A percentile compares a stretch with the other conserved stretches of the same genome.
These are phyloP conservation scores for Botia kubotai DNA, from an alignment of 2,797 vertebrate genomes.

Conservation along the genomic window DNA sequence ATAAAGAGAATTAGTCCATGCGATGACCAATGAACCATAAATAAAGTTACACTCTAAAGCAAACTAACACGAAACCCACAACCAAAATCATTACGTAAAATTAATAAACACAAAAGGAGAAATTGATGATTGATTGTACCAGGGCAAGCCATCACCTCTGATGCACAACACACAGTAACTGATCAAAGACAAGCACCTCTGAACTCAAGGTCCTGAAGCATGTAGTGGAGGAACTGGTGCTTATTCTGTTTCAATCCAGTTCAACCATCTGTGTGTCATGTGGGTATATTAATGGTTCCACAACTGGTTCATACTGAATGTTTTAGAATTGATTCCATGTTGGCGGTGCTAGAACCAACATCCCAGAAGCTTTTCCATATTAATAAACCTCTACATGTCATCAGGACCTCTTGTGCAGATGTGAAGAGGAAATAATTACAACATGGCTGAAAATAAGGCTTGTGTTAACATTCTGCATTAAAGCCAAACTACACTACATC, in stretches of 20 bases:
- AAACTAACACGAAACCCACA: slow-evolving; percentile 58
- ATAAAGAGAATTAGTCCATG: slow-evolving; percentile 86
- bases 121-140: slow-evolving; percentile 65
- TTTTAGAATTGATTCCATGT: background rate
- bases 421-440: background rate
- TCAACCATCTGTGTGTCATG: background rate
- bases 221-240: background rate
- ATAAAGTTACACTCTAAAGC: slow-evolving; percentile 71
- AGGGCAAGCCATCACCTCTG: slow-evolving; percentile 71
- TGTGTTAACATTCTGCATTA: slow-evolving; percentile 26
- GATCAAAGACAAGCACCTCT: slow-evolving; percentile 23
- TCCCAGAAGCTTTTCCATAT: slow-evolving; percentile 36
- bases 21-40: slow-evolving; percentile 84
- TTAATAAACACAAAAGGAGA: slow-evolving; percentile 62
- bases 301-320: background rate
- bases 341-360: background rate
- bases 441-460: slow-evolving; percentile 27
- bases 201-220: background rate
- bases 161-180: slow-evolving; percentile 27
- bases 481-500: background rate
- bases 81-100: slow-evolving; percentile 54
- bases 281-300: background rate
- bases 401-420: slow-evolving; percentile 29
- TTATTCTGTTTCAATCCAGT: background rate
- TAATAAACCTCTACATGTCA: slow-evolving; percentile 59